Conservation (phyloP, 2,888 invertebrate species). For the Drosophila conformis region DNA sequence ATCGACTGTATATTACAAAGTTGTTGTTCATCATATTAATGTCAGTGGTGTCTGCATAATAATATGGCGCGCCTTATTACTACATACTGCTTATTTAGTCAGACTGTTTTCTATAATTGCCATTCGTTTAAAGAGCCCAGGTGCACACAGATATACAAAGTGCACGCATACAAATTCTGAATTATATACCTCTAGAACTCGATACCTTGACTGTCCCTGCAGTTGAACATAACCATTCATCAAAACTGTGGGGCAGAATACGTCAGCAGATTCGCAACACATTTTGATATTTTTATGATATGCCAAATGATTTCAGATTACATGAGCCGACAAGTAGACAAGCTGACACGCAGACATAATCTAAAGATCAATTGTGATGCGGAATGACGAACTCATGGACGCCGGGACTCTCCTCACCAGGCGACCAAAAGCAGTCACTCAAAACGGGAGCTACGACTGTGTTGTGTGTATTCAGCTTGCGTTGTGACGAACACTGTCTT, state of each 20-base stretch:
- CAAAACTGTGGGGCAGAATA: constrained; percentile 48
- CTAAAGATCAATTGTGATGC: neutral
- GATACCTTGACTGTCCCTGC: constrained; percentile 23
- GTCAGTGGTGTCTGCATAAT: constrained; percentile 12
- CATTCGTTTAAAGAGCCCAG: neutral
- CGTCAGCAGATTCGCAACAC: constrained; percentile 45
- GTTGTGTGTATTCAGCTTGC: constrained; percentile 13
- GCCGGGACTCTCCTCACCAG: neutral
- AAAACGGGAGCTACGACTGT: constrained; percentile 42
- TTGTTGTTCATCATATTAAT: constrained; percentile 22
- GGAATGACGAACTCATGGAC: neutral
- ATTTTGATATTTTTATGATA: constrained; percentile 35
- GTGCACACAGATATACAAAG: constrained; percentile 5
- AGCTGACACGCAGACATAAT: constrained; percentile 10
- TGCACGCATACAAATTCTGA: neutral
- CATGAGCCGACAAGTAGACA: constrained; percentile 33
- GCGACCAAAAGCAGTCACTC: neutral
- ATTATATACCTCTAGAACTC: constrained; percentile 34
- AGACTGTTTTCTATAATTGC: constrained; percentile 38
- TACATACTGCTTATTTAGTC: constrained; percentile 28
- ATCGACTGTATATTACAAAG: constrained; percentile 12
- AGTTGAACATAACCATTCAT: constrained; percentile 51
- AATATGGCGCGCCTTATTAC: constrained; percentile 3
- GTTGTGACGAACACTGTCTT: constrained; percentile 35
- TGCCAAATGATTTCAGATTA: constrained; percentile 36